Evolutionary conservation across 2,797 vertebrate species (phyloP), one percentile per base, ranked within the genome.

Genomic region (Stomatorhinus walkeri): DNA sequence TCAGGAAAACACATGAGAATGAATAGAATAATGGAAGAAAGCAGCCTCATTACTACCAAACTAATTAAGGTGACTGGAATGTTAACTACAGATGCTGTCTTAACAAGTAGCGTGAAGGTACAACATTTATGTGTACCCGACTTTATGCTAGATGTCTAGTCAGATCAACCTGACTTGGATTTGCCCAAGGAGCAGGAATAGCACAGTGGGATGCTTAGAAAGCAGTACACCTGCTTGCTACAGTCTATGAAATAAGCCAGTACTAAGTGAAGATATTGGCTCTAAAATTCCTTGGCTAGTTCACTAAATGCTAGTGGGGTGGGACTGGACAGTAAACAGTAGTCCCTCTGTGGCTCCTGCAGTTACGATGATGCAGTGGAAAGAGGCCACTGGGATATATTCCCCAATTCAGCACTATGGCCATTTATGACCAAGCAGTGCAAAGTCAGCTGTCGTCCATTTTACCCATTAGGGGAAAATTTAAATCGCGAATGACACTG

Each of bases 261-360:
- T 48, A 9, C 19, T 88, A 54, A 85, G 7, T 86, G 81, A 19
- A 40, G 56, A 22, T 59, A 19, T 6, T 51, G 16, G 36, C 85
- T 59, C 36, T 85, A 79, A 36, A 68, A 43, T 51, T 88, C 76
- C 64, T 68, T 89, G 59, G 87, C 89, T 85, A 89, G 79, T 79
- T 72, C 87, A 76, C 88, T 8, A 51, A 24, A 85, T 61, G 61
- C 56, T 72, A 56, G 56, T 89, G 89, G 22, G 89, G 59, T 22
- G 86, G 40, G 32, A 28, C 72, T 85, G 32, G n/a, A 85, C 87
- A 12, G 85, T 56, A 86, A 89, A 49, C 76, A 87, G 64, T 40
- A 28, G 52, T 43, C 64, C 40, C 56, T 88, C 76, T 88, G 68
- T 88, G 87, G 88, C 89, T 81, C 81, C 54, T 64, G 56, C 43